These are phyloP conservation scores for Sinocyclocheilus anshuiensis DNA, from an alignment of 2,113 vertebrate genomes.

Conservation along the genomic window DNA sequence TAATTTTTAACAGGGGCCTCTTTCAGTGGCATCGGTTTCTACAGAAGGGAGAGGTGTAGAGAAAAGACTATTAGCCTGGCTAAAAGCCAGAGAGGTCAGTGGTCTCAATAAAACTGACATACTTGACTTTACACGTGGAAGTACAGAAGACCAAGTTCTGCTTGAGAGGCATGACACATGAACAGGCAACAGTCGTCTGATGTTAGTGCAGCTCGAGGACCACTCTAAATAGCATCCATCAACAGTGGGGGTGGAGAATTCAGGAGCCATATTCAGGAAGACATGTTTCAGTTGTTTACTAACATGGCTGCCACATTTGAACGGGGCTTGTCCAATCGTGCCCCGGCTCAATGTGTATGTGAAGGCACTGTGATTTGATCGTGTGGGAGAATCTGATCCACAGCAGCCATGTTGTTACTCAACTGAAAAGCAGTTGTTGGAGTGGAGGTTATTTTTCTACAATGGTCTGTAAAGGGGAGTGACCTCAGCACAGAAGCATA, in stretches of 20 bases:
- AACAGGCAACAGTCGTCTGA: slow-evolving; percentile 53
- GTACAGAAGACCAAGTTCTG: not conserved
- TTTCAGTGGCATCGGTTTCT: slow-evolving; percentile 78
- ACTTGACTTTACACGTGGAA: slow-evolving; percentile 8
- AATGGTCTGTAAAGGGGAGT: slow-evolving; percentile 61
- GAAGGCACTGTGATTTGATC: slow-evolving; percentile 26
- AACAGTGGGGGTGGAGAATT: slow-evolving; percentile 47
- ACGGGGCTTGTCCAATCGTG: slow-evolving; percentile 65
- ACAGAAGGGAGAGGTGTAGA: slow-evolving; percentile 75
- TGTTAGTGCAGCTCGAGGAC: slow-evolving; percentile 43
- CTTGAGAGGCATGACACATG: slow-evolving; percentile 47
- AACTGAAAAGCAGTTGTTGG: slow-evolving; percentile 58
- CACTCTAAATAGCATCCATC: slow-evolving; percentile 37
- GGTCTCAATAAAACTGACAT: slow-evolving; percentile 44
- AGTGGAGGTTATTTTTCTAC: slow-evolving; percentile 51
- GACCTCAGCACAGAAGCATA: too few relatives aligned
- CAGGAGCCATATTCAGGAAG: slow-evolving; percentile 55
- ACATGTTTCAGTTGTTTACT: slow-evolving; percentile 59
- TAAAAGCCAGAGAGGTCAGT: slow-evolving; percentile 40
- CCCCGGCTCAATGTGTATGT: slow-evolving; percentile 56
- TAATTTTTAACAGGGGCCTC: slow-evolving; percentile 78
- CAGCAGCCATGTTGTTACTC: slow-evolving; percentile 61
- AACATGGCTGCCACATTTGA: slow-evolving; percentile 45
- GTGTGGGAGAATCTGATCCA: slow-evolving; percentile 53
- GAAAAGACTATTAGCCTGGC: slow-evolving; percentile 72